Evolutionary conservation across 2,797 vertebrate genomes (phyloP), one percentile per base, ranked within the genome.

Genomic region (Crocidura indochinensis): DNA sequence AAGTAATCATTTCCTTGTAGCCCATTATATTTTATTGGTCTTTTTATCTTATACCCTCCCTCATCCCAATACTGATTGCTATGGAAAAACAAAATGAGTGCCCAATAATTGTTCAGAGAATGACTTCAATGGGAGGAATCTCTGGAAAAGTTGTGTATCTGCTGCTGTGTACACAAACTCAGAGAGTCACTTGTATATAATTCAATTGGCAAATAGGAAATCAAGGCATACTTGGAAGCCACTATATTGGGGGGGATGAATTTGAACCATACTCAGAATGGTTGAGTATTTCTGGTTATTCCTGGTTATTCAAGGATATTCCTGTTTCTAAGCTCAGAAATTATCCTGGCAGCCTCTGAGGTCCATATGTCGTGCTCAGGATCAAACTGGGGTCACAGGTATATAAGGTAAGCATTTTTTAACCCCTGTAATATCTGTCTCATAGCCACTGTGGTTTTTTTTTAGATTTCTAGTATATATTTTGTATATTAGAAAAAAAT

Each of bases 161-260:
- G 1, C 27, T 79, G 6, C 62, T 75, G 20, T 56, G 8, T 65
- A 24, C n/a, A 56, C 65, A 38, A 68, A 46, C 90, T 87, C 60
- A 46, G 67, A n/a, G 51, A 81, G 64, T 84, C 31, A 69, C 19
- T 79, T 69, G 26, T 20, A 87, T 10, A n/a, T 77, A 86, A 87
- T 60, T n/a, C 46, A 8, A 29, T 29, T 67, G 56, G 47, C 77
- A 24, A 64, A 53, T 67, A 29, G 38, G 5, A 38, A 38, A 38
- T 91, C 82, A 80, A 85, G 91, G 74, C 76, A 72, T 86, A 27
- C 27, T 62, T 62, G 38, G 38, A 38, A 38, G 38, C 38, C 38
- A 38, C 38, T 38, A 38, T 38, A 38, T 38, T 38, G 38, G 38
- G 38, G 38, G 38, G 38, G 2, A 38, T 38, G 38, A 38, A 38